Conservation (phyloP, 2,113 vertebrate genomes). For the Alligator mississippiensis region DNA sequence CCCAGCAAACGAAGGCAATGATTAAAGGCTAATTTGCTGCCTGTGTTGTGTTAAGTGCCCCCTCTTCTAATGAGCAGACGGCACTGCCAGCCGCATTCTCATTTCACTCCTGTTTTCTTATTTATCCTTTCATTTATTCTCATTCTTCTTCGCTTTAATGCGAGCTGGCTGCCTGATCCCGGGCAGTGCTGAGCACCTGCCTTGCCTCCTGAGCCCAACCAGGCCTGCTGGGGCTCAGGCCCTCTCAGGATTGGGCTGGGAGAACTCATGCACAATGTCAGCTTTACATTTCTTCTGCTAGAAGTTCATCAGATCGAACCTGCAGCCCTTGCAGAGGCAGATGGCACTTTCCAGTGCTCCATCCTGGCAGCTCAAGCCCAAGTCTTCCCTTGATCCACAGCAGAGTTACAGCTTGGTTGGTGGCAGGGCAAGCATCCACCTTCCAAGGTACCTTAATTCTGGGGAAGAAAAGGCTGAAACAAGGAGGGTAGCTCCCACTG, state of each 20-base stretch:
- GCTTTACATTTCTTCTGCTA: neutral
- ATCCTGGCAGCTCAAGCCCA: too few species aligned
- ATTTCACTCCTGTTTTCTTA: slow-evolving; percentile 2
- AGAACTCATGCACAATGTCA: neutral
- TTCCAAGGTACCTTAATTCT: neutral
- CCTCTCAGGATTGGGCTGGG: rapidly evolving
- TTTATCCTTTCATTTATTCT: slow-evolving; percentile 61
- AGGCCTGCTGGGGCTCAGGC: neutral
- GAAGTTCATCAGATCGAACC: neutral
- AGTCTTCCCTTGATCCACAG: neutral
- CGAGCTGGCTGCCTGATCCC: rapidly evolving
- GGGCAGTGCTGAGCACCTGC: neutral
- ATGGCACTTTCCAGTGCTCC: neutral
- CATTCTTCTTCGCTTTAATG: neutral
- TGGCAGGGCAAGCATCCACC: neutral
- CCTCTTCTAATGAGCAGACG: slow-evolving; percentile 66
- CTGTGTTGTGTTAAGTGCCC: slow-evolving; percentile 68
- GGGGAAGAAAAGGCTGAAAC: neutral
- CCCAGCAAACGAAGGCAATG: slow-evolving; percentile 44
- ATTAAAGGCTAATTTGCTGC: slow-evolving; percentile 81
- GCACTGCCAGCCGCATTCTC: neutral
- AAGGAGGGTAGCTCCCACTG: neutral
- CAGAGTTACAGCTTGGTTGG: neutral
- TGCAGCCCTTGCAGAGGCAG: neutral
- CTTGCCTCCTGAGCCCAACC: neutral